Percentiles rank a stretch among this genome's conserved stretches.
Conservation (phyloP, 2,113 vertebrate species). For the Microtus richardsoni region DNA sequence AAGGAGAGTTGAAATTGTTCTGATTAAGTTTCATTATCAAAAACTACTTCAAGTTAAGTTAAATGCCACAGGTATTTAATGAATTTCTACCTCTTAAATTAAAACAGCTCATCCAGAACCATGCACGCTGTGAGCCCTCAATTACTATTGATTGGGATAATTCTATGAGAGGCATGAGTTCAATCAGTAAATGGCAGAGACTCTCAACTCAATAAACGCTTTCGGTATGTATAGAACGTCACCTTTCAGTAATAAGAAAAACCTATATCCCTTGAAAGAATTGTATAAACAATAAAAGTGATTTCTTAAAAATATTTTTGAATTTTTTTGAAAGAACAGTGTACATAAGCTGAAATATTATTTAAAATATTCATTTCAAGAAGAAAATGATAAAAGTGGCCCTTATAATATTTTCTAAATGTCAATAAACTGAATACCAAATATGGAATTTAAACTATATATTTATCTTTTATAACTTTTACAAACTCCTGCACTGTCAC, state of each 20-base stretch:
- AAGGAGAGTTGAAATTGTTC: constrained; percentile 57
- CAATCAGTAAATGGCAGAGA: constrained; percentile 56
- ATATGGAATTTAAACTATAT: constrained; percentile 10
- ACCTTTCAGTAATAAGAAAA: neutral
- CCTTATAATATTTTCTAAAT: neutral
- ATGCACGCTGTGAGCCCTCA: constrained; percentile 43
- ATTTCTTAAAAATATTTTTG: neutral
- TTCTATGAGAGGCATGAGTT: constrained; percentile 57
- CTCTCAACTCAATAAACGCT: constrained; percentile 71
- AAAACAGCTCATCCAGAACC: constrained; percentile 69
- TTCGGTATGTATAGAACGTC: neutral
- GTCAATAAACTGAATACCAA: neutral
- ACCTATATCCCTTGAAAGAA: neutral
- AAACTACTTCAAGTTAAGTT: constrained; percentile 68
- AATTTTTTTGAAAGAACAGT: neutral
- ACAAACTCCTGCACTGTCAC: neutral
- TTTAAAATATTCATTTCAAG: constrained; percentile 26
- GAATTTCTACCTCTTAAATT: constrained; percentile 76
- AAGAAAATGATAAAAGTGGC: neutral
- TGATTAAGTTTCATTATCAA: constrained; percentile 67
- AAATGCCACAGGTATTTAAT: constrained; percentile 70
- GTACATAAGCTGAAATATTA: neutral
- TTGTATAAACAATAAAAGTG: neutral
- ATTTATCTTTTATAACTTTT: neutral
- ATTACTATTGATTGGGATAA: constrained; percentile 72